Evolutionary conservation across 2,113 vertebrate species (phyloP).

Genomic region (Monopterus albus): DNA sequence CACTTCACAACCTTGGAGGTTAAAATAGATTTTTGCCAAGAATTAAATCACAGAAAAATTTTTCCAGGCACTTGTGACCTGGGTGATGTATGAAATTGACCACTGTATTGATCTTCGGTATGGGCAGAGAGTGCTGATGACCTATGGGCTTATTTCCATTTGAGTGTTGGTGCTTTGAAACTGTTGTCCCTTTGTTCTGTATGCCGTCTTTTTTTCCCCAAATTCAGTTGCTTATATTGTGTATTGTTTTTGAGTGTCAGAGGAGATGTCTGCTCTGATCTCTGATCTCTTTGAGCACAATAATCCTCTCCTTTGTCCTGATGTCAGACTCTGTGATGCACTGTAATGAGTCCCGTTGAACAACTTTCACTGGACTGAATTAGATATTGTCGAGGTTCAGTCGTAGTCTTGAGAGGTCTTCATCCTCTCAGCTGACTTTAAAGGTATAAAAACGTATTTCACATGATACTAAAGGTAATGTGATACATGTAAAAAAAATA

Average conservation of each 20-base stretch:
- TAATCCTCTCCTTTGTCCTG: constrained; percentile 18
- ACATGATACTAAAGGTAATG: background rate
- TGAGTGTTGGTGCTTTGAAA: constrained; percentile 2
- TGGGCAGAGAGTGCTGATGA: background rate
- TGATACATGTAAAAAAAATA: too few relatives aligned
- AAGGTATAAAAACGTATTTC: background rate
- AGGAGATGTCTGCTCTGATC: constrained; percentile 3
- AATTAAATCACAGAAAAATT: background rate
- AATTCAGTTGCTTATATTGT: constrained; percentile 2
- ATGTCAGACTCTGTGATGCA: constrained; percentile 1
- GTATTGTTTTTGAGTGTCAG: background rate
- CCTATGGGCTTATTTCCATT: constrained; percentile 16
- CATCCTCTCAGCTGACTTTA: background rate
- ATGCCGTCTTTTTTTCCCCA: background rate
- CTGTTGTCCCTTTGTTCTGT: constrained; percentile 6
- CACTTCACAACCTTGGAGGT: background rate
- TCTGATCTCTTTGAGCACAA: too few relatives aligned
- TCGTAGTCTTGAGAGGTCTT: background rate
- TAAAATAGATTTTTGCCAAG: background rate
- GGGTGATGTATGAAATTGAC: constrained; percentile 22
- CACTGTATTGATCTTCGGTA: constrained; percentile 22
- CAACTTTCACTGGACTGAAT: constrained; percentile 12
- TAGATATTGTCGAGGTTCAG: constrained; percentile 29
- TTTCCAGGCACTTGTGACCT: background rate
- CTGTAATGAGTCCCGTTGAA: background rate